Base-by-base conservation (phyloP, 2,113 vertebrate genomes). In the Psettodes erumei region DNA sequence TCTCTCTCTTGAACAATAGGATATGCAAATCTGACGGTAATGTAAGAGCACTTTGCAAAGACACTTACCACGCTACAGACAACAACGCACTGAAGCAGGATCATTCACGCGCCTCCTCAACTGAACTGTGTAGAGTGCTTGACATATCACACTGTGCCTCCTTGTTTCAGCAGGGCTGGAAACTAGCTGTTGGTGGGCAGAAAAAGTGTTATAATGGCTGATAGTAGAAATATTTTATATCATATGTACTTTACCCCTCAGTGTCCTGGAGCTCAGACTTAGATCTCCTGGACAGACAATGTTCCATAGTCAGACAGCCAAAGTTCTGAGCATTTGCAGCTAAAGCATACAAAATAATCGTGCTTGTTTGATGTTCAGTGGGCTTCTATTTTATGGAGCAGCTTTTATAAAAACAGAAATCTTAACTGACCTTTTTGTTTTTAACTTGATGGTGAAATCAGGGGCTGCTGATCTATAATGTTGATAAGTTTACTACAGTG, bases 401-500 rank as follows among this genome's bases (percentile, higher is more conserved):
- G 11, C 15, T 51, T 74, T 71, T 70, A 65, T 40, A 56, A 16
- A 79, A 77, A 62, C 3, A 4, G 15, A 58, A 32, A 43, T 43
- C 3, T 60, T 2, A 50, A 38, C 10, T 48, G 71, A 63, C 45
- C 55, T 62, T 72, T 82, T 79, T 54, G 37, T 6, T 33, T 62
- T 4, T 48, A 48, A 10, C 12, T 62, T 27, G 58, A 54, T 56
- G 59, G 32, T 62, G 45, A 28, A 23, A 5, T 54, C 38, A 5
- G 25, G 1, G 27, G 35, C 27, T 50, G 73, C 50, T 64, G 58
- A 69, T 75, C 67, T 38, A 66, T 76, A 30, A n/a, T 55, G 18
- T 12, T 67, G 64, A 74, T 55, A 63, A 60, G 40, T 79, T 77
- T 86, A 85, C 62, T 74, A 83, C 27, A 43, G 60, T 15, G 11